Conservation (phyloP, 2,113 vertebrate genomes). For the Panthera leo region DNA sequence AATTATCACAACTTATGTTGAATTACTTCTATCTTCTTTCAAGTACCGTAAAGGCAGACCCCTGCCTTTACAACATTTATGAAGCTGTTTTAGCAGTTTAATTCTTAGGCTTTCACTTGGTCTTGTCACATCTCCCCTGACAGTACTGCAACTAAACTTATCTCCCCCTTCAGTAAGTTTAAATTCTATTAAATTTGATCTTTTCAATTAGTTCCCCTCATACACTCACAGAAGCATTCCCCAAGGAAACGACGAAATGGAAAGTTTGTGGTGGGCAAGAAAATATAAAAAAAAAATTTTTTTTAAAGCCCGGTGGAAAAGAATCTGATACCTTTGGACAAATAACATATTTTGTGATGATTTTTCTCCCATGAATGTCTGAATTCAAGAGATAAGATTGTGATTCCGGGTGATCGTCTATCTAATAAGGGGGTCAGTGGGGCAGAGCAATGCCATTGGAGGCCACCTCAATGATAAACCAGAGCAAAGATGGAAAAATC, state of each 20-base stretch:
- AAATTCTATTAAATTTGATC: conserved; percentile 66
- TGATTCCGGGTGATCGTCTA: not conserved
- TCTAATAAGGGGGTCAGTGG: not conserved
- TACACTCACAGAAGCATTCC: conserved; percentile 44
- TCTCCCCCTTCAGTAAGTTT: conserved; percentile 60
- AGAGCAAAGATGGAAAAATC: not conserved
- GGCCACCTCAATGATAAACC: not conserved
- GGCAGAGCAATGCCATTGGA: not conserved
- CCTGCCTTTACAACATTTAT: not conserved
- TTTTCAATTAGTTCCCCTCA: conserved; percentile 69
- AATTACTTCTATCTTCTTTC: not conserved
- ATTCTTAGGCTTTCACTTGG: not conserved
- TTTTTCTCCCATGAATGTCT: not conserved
- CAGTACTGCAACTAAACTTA: conserved; percentile 21
- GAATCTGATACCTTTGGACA: not conserved
- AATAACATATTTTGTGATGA: conserved; percentile 12
- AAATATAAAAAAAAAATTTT: not conserved
- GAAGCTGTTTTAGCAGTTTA: not conserved
- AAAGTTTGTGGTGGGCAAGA: not conserved
- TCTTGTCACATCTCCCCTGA: conserved; percentile 29
- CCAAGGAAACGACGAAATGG: conserved; percentile 35
- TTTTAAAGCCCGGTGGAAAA: not conserved
- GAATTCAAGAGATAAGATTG: not conserved
- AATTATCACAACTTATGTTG: not conserved
- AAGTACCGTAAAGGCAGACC: not conserved